phyloP scores from a whole-genome alignment of 2,113 vertebrate species.

The Eudyptes chrysolophus region DNA sequence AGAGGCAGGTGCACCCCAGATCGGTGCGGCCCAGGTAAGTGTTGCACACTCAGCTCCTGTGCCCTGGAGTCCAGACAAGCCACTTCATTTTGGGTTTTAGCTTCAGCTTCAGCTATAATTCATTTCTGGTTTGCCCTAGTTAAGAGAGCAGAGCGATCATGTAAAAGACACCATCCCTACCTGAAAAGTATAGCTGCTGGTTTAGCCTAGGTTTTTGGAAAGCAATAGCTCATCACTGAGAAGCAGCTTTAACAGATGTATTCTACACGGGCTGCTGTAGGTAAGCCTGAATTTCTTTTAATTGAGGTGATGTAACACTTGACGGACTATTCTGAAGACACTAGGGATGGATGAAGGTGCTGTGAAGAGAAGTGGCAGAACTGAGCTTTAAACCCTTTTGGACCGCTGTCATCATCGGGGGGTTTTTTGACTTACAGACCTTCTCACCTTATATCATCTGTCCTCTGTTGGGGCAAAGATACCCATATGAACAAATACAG shows the following conservation, averaged over 20 bases:
- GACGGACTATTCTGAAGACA: background rate
- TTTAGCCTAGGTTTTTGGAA: background rate
- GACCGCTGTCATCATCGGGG: background rate
- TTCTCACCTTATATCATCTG: background rate
- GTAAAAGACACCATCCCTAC: background rate
- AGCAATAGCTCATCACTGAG: fast-evolving
- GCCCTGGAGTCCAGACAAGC: background rate
- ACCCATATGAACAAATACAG: background rate
- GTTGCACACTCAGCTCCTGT: background rate
- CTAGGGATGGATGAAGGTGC: background rate
- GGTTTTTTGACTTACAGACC: background rate
- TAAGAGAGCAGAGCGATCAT: background rate
- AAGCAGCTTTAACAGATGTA: background rate
- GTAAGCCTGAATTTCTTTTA: background rate
- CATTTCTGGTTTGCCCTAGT: background rate
- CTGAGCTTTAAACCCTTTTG: background rate
- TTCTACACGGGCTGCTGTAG: background rate
- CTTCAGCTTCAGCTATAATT: background rate
- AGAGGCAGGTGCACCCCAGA: background rate
- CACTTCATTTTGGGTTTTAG: background rate
- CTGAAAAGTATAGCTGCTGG: background rate
- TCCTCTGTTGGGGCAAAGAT: background rate
- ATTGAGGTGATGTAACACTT: background rate
- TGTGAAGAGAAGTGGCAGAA: background rate
- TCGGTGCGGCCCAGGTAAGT: background rate